Evolutionary conservation across 2,888 invertebrate genomes (phyloP), one percentile per base, ranked within the genome.

Genomic region (Erebia palarica): DNA sequence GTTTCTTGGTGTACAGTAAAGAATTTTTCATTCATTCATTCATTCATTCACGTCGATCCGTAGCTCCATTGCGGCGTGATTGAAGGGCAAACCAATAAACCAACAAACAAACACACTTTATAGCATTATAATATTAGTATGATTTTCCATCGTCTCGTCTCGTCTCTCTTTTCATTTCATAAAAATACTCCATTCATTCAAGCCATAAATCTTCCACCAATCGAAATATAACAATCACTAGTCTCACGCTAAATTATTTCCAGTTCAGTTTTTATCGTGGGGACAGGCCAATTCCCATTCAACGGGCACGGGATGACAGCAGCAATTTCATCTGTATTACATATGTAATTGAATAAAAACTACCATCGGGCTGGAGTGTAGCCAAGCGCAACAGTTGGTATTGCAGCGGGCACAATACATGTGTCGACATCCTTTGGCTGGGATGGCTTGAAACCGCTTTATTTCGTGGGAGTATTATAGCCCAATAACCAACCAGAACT

Each of bases 301-400:
- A 57, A 44, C 51, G 65, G 65, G 68, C 53, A 74, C 58, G 42
- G 60, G 60, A 65, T 57, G 57, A 47, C 55, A 55, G 58, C 74
- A 75, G 73, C 70, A 69, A 69, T 78, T 78, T 78, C 71, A 73
- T 74, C 71, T 76, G 71, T 74, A 78, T 76, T 75, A 76, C 73
- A 76, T 73, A 77, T 77, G 76, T 76, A 77, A 77, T 76, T 79
- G 77, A 78, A 77, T 76, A 65, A 74, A 72, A 73, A 73, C 74
- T 76, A 59, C 72, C 69, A 65, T 70, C 68, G 57, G 59, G 68
- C 78, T 79, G 79, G 79, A 77, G 74, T 21, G 57, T 55, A 57
- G 78, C 79, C 79, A 78, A 73, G 67, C 76, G 78, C 79, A 79
- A 79, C 79, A 79, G 79, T 77, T 78, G 76, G 11, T 71, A 71